A percentile compares a stretch with the other conserved stretches of the same genome.
Conservation (phyloP, 2,113 vertebrate species). For the Thymallus thymallus region DNA sequence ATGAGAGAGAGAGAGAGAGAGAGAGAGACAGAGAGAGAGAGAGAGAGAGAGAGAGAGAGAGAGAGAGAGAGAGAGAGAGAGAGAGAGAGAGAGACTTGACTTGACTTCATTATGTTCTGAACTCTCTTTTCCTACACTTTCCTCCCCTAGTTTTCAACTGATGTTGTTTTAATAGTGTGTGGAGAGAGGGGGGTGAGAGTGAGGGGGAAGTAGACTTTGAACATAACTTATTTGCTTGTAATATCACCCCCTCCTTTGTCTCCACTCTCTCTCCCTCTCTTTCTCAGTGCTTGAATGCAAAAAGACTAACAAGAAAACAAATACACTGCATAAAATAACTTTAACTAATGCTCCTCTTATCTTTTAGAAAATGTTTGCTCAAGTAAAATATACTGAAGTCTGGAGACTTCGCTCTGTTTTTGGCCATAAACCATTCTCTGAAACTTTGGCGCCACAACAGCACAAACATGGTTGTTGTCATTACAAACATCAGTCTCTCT, state of each 20-base stretch:
- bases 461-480: conserved; percentile 62
- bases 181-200: conserved; percentile 2
- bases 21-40: background rate
- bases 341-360: background rate
- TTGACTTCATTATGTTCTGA: conserved; percentile 34
- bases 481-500: conserved; percentile 54
- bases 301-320: background rate
- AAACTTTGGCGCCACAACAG: conserved; percentile 44
- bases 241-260: conserved; percentile 4
- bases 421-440: conserved; percentile 25
- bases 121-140: conserved; percentile 19
- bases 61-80: background rate
- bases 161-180: conserved; percentile 7
- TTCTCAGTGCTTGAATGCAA: background rate
- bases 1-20: conserved; percentile 7
- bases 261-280: background rate
- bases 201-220: background rate
- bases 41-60: background rate
- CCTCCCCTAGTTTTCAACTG: background rate
- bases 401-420: background rate
- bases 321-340: background rate
- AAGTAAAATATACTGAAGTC: conserved; percentile 17
- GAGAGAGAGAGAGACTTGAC: conserved; percentile 27
- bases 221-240: background rate
- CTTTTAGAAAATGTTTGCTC: background rate